phyloP scores from a whole-genome alignment of 2,888 invertebrate genomes.

The Hanleya hanleyi region DNA sequence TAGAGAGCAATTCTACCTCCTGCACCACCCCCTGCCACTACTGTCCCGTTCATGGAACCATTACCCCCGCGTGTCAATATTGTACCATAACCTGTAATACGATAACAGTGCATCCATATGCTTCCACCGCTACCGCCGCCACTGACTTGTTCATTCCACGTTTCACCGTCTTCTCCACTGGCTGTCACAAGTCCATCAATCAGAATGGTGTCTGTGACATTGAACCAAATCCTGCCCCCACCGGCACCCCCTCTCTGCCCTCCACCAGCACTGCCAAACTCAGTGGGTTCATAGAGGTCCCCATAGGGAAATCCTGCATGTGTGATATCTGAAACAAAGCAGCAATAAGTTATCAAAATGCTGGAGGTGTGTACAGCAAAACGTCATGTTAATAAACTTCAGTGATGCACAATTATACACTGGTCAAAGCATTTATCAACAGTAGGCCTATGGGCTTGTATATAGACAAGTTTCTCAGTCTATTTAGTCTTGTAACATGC shows the following conservation, averaged over 20 bases:
- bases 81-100: constrained; percentile 39
- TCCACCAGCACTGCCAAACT: constrained; percentile 57
- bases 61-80: constrained; percentile 10
- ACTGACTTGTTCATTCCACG: no score
- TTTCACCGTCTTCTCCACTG: constrained; percentile 37
- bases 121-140: constrained; percentile 63
- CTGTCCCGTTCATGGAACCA: neutral
- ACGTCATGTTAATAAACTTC: no score
- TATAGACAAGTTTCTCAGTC: no score
- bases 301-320: constrained; percentile 48
- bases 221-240: constrained; percentile 59
- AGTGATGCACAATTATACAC: no score
- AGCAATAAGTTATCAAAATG: no score
- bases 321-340: constrained; percentile 17
- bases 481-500: no score
- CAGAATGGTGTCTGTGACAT: constrained; percentile 53
- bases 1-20: constrained; percentile 60
- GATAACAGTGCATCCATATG: constrained; percentile 51
- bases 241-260: constrained; percentile 52
- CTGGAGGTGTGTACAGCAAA: no score
- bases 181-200: constrained; percentile 54
- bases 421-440: no score
- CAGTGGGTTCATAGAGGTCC: constrained; percentile 53
- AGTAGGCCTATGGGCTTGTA: no score
- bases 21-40: constrained; percentile 55